phyloP scores from a whole-genome alignment of 2,113 vertebrate genomes.

The Nesospiza acunhae region DNA sequence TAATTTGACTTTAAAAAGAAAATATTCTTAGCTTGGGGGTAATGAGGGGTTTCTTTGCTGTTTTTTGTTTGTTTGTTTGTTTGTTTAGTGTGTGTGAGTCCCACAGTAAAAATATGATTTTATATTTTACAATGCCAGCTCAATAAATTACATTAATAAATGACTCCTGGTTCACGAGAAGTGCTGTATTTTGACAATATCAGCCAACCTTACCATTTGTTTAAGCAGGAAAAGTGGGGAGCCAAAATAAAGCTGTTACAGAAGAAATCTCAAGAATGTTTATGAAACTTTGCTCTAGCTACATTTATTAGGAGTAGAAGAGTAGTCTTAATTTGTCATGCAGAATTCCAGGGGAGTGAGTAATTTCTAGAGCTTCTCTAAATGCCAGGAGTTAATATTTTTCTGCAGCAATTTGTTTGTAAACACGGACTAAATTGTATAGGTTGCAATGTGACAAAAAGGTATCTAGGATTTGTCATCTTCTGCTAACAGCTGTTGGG shows the following conservation, averaged over 20 bases:
- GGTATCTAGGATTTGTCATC: conserved; percentile 60
- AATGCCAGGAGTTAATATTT: conserved; percentile 70
- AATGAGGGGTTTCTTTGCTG: background rate
- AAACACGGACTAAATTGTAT: conserved; percentile 56
- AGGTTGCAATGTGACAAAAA: conserved; percentile 60
- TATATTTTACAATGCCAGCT: conserved; percentile 54
- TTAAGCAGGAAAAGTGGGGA: conserved; percentile 76
- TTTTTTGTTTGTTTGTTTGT: background rate
- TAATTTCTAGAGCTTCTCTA: conserved; percentile 72
- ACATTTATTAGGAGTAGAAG: conserved; percentile 73
- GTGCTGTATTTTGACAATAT: conserved; percentile 76
- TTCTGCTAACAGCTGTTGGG: conserved; percentile 43
- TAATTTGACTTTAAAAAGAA: conserved; percentile 71
- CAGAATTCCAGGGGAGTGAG: conserved; percentile 75
- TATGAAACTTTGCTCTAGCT: conserved; percentile 72
- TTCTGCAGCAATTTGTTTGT: conserved; percentile 67
- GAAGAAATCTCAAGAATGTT: conserved; percentile 79
- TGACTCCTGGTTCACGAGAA: conserved; percentile 71
- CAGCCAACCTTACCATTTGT: conserved; percentile 78
- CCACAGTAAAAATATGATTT: conserved; percentile 62
- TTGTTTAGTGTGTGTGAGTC: background rate
- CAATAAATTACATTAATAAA: conserved; percentile 75
- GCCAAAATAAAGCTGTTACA: conserved; percentile 78
- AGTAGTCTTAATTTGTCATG: conserved; percentile 73
- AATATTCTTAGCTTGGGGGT: conserved; percentile 56